Conservation (phyloP, 2,888 invertebrate species). For the Plemyria rubiginata region DNA sequence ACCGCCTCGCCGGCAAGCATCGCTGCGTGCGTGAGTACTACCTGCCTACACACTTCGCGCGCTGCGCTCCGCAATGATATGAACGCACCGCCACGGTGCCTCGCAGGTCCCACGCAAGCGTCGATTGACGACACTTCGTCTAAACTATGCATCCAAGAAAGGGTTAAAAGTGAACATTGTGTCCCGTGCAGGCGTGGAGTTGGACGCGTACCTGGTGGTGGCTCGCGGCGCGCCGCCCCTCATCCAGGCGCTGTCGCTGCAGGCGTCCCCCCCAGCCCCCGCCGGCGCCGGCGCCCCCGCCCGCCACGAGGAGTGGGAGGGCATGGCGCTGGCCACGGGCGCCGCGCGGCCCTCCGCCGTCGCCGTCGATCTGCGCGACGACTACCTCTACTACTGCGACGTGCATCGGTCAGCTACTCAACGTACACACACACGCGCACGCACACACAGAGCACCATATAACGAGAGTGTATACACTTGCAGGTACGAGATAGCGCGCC, state of each 20-base stretch:
- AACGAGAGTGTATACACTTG: constrained; percentile 23
- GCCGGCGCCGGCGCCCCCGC: constrained; percentile 28
- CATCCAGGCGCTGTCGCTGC: constrained; percentile 87
- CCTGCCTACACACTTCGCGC: too few species aligned
- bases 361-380: constrained; percentile 87
- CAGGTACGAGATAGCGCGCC: constrained; percentile 86
- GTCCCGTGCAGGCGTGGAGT: constrained; percentile 79
- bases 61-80: too few species aligned
- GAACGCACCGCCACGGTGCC: too few species aligned
- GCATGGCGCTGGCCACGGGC: constrained; percentile 89
- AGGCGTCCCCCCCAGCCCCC: constrained; percentile 31
- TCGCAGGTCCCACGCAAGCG: too few species aligned
- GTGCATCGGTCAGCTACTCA: constrained; percentile 60
- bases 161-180: neutral
- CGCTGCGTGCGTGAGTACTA: constrained; percentile 85
- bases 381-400: constrained; percentile 87
- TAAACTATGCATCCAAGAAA: too few species aligned
- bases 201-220: constrained; percentile 86
- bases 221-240: constrained; percentile 85
- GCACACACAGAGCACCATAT: too few species aligned
- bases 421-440: neutral
- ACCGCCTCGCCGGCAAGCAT: constrained; percentile 82
- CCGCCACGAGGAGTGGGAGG: constrained; percentile 85
- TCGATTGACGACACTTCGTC: too few species aligned
- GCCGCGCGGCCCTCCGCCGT: constrained; percentile 87